Evolutionary conservation across 2,113 vertebrate species (phyloP), one percentile per base, ranked within the genome.

Genomic region (Corythaixoides concolor): DNA sequence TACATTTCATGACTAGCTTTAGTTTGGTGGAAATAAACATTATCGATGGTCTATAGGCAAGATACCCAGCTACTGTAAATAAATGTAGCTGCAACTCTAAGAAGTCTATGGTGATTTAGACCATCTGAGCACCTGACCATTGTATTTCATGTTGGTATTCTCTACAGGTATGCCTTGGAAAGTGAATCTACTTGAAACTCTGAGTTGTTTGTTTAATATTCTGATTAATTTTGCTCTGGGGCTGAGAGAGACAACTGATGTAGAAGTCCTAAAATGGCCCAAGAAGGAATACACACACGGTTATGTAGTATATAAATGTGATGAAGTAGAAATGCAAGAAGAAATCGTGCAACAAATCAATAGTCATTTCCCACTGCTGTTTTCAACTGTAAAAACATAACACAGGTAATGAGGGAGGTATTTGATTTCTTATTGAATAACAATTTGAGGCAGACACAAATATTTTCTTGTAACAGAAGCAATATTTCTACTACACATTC

Each of bases 271-370:
- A 17, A 62, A 79, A 73, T 47, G 39, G 60, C 47, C 77, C 80
- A 94, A 72, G 77, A 79, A 89, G 66, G 80, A 93, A 82, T 62
- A 79, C 26, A 66, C 19, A 45, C 33, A 70, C 3, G 28, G n/a
- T 69, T 87, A 41, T 68, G 41, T 32, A 85, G 73, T 73, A 88
- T n/a, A 94, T 79, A 95, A 92, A 89, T 22, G 56, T 89, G 92
- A 95, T 87, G 58, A 89, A 95, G 69, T 55, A 82, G 62, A 93
- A 93, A 94, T 66, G 59, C 32, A 81, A 78, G 74, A 73, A 89
- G 33, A 81, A 95, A 91, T 58, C 72, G 39, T 75, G 32, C 49
- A 89, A 88, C 74, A 89, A 95, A 89, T 95, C 69, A 82, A 70
- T 66, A 92, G 41, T 79, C 4, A 74, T 92, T 95, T 94, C 74